Evolutionary conservation across 2,888 invertebrate genomes (phyloP), one percentile per base, ranked within the genome.

Genomic region (Agrochola litura): DNA sequence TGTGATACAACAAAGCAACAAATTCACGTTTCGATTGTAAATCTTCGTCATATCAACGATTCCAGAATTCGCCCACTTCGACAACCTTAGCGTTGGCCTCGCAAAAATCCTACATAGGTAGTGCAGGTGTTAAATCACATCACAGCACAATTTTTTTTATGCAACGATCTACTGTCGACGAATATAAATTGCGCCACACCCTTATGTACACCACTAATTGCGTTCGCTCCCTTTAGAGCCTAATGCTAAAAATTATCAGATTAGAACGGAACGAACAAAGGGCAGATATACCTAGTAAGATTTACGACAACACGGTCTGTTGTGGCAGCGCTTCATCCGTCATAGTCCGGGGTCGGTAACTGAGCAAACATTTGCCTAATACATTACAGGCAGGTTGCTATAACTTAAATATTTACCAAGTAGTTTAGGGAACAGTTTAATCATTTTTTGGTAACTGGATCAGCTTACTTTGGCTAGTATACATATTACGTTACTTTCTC

Each of bases 211-310:
- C 30, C 30, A 60, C 9, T 60, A 19, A 30, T 19, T 58, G 25
- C 14, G 60, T 19, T 60, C 63, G 76, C 69, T 63, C 5, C 9
- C 30, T 84, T 73, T 25, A 43, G 41, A n/a, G 79, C 83, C 70
- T 66, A 73, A 81, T 81, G 52, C 54, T 86, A 86, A 91, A 88
- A 87, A 90, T 89, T 90, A 93, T 93, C 93, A 86, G 92, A 94
- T 94, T 89, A 89, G 80, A 89, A 87, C 71, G 81, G 79, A 83
- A 86, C 60, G 87, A 89, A 83, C 78, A 80, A 56, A 72, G 76
- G 82, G 76, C 77, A 84, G 76, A 83, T 87, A 89, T 87, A 37
- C 37, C 37, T 37, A 89, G 81, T 73, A 72, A 81, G 86, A 92
- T 91, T 92, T 92, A 92, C 89, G 77, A 75, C 66, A 49, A 73